Evolutionary conservation across 2,113 vertebrate species (phyloP).

Genomic region (Sprattus sprattus): DNA sequence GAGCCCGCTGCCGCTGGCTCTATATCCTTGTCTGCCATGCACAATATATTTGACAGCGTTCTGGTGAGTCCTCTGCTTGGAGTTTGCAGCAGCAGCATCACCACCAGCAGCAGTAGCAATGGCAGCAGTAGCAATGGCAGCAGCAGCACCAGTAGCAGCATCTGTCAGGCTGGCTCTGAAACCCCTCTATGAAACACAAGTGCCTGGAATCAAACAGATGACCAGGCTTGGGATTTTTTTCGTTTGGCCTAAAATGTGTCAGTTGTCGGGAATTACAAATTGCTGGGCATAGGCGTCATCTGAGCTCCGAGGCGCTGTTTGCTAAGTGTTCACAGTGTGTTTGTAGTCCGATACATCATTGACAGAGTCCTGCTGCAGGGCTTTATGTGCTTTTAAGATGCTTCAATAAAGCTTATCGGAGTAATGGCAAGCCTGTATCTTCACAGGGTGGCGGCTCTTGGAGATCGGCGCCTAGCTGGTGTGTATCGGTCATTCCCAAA

Average conservation of each 20-base stretch:
- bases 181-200: background rate
- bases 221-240: constrained; percentile 5
- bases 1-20: constrained; percentile 31
- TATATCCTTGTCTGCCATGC: background rate
- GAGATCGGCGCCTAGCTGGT: background rate
- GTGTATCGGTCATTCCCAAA: background rate
- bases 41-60: background rate
- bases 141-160: background rate
- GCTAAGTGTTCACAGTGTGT: background rate
- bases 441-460: background rate
- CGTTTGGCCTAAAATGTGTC: background rate
- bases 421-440: background rate
- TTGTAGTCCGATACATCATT: background rate
- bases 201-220: background rate
- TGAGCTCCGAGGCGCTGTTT: background rate
- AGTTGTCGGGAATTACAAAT: background rate
- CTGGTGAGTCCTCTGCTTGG: background rate
- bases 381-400: background rate
- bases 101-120: background rate
- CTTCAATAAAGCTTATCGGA: background rate
- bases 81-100: background rate
- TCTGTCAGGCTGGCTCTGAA: background rate
- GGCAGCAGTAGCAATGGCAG: background rate
- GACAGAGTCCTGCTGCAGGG: background rate
- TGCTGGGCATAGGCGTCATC: background rate